phyloP scores from a whole-genome alignment of 2,113 vertebrate genomes.

The Tringa solitaria region DNA sequence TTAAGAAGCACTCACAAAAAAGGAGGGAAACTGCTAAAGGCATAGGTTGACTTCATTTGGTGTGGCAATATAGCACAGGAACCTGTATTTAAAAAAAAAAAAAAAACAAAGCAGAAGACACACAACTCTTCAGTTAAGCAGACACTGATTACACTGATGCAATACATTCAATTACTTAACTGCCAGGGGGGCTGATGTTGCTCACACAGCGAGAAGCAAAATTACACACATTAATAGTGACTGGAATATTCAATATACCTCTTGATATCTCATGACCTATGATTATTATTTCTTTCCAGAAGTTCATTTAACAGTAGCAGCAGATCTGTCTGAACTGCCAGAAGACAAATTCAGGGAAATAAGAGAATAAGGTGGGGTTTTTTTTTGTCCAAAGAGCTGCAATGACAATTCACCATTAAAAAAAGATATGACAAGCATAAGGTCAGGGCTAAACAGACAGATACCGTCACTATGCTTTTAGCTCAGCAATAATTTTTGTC shows the following conservation, averaged over 20 bases:
- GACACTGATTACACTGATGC: conserved; percentile 1
- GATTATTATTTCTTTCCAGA: background rate
- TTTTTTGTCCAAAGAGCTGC: background rate
- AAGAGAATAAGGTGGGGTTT: background rate
- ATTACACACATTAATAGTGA: background rate
- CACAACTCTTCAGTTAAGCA: background rate
- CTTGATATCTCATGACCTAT: background rate
- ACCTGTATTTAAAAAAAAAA: background rate
- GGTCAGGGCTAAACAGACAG: background rate
- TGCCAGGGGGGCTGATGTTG: background rate
- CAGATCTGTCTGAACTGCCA: background rate
- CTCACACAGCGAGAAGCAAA: background rate
- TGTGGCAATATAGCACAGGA: background rate
- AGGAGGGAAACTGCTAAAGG: background rate
- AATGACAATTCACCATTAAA: background rate
- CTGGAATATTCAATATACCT: background rate
- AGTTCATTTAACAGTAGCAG: background rate
- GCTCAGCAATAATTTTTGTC: background rate
- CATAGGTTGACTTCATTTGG: background rate
- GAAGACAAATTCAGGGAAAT: background rate
- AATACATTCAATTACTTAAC: conserved; percentile 21
- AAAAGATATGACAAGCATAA: background rate
- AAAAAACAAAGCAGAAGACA: background rate
- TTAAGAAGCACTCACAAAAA: background rate
- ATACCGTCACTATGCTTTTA: background rate